phyloP scores from a whole-genome alignment of 2,888 invertebrate species.

The Trilocha varians region DNA sequence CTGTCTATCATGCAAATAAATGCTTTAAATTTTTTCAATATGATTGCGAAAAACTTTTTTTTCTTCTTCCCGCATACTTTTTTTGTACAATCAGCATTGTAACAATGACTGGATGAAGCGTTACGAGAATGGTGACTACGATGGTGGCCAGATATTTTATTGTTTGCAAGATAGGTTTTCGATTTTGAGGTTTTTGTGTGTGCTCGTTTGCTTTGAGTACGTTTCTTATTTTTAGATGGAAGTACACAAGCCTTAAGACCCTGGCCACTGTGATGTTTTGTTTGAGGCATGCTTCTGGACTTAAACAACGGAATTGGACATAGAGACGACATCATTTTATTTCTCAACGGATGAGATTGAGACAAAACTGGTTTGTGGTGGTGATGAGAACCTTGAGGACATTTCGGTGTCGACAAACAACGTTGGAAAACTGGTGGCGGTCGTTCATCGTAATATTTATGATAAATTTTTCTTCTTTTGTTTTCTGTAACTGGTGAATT shows the following conservation, averaged over 20 bases:
- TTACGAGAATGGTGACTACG: background rate
- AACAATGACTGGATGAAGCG: background rate
- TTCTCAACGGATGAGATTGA: background rate
- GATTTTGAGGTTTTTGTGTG: too few relatives aligned
- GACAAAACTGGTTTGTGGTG: background rate
- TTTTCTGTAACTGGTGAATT: too few relatives aligned
- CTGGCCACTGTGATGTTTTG: background rate
- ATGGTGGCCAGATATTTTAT: background rate
- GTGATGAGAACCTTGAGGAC: background rate
- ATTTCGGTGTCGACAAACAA: background rate
- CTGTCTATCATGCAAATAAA: constrained; percentile 2
- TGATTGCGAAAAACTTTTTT: background rate
- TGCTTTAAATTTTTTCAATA: background rate
- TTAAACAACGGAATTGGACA: background rate
- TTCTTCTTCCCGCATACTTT: too few relatives aligned
- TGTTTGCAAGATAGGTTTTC: background rate
- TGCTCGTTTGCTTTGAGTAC: background rate
- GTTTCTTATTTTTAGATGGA: background rate
- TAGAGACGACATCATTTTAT: background rate
- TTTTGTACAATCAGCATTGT: background rate
- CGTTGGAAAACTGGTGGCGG: background rate
- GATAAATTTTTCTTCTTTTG: background rate
- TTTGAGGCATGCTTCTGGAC: background rate
- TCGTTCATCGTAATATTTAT: too few relatives aligned
- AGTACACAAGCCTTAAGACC: background rate